These are phyloP conservation scores for Tricholauxania praeusta DNA, from an alignment of 2,888 invertebrate species.

Conservation along the genomic window DNA sequence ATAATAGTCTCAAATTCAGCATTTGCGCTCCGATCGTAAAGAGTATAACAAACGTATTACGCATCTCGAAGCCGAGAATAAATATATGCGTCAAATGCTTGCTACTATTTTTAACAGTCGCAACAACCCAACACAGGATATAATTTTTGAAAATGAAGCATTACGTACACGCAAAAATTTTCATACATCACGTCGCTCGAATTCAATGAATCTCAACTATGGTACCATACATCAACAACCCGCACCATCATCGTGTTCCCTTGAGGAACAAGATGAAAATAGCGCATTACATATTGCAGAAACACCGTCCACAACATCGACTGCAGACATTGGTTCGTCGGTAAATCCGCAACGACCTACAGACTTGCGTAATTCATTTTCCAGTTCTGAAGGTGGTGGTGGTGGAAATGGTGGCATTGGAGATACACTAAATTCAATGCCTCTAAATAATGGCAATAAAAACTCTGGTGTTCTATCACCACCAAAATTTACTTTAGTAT, in stretches of 20 bases:
- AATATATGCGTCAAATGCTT: constrained; percentile 67
- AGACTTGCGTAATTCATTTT: constrained; percentile 52
- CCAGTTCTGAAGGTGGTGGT: constrained; percentile 58
- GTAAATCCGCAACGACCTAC: constrained; percentile 44
- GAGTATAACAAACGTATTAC: constrained; percentile 76
- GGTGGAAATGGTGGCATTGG: constrained; percentile 41
- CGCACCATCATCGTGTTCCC: constrained; percentile 50
- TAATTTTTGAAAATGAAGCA: constrained; percentile 64
- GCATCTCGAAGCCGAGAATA: constrained; percentile 78
- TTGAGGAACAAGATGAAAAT: constrained; percentile 58
- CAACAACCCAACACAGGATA: constrained; percentile 52
- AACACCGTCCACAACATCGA: constrained; percentile 44
- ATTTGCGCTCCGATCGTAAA: constrained; percentile 75
- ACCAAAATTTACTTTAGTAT: constrained; percentile 50
- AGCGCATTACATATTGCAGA: constrained; percentile 45
- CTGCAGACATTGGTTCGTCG: constrained; percentile 44
- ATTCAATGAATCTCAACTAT: constrained; percentile 64
- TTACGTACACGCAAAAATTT: constrained; percentile 57
- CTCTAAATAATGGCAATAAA: constrained; percentile 33
- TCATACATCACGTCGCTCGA: constrained; percentile 56
- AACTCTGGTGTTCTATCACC: constrained; percentile 46
- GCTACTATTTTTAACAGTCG: constrained; percentile 60
- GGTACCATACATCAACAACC: constrained; percentile 64
- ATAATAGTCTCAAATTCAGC: constrained; percentile 75
- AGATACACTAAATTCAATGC: constrained; percentile 24